Conservation (phyloP, 2,888 invertebrate genomes). For the Folsomia candida region DNA sequence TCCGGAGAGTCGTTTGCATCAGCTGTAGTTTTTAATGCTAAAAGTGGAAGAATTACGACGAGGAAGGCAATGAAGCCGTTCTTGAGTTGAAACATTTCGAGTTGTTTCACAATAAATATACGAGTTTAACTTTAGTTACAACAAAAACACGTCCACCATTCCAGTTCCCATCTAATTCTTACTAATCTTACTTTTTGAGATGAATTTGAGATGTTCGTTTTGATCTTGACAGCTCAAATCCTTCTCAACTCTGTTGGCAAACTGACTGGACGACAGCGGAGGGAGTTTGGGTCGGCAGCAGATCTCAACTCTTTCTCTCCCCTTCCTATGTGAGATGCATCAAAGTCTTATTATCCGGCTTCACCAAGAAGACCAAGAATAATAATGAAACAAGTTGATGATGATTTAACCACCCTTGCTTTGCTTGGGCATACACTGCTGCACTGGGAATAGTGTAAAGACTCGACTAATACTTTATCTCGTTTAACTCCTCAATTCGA, state of each 20-base stretch:
- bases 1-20: conserved; percentile 9
- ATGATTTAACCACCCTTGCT: no score
- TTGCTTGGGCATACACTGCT: no score
- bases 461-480: no score
- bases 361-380: no score
- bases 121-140: neutral
- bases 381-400: no score
- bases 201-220: neutral
- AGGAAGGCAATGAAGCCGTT: neutral
- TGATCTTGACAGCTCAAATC: neutral
- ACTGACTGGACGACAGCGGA: no score
- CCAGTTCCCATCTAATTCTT: neutral
- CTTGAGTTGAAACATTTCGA: neutral
- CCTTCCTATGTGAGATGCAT: neutral
- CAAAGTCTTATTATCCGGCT: neutral
- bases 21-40: conserved; percentile 11
- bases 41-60: conserved; percentile 4
- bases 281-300: no score
- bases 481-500: no score
- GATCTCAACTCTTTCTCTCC: neutral
- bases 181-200: neutral
- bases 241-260: neutral
- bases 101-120: neutral
- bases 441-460: no score
- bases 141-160: neutral